A percentile compares a stretch with the other conserved stretches of the same genome.
Conservation (phyloP, 2,797 vertebrate species). For the Chelon labrosus region DNA sequence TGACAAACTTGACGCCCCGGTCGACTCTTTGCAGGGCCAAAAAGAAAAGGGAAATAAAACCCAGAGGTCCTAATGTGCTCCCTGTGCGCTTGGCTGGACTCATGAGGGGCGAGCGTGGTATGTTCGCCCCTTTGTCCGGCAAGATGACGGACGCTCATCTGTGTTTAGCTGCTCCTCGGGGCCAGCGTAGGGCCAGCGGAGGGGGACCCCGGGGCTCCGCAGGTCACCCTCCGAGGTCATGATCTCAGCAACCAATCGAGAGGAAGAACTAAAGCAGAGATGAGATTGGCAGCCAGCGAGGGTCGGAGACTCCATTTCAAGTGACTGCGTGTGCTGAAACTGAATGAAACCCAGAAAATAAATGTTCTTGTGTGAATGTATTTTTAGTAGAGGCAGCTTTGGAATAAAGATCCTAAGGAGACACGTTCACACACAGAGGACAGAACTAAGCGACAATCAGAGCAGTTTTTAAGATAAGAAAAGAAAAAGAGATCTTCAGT, state of each 20-base stretch:
- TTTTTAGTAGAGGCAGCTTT: background rate
- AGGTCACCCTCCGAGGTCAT: conserved; percentile 89
- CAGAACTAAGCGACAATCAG: background rate
- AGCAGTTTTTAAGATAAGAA: background rate
- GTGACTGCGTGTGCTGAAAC: conserved; percentile 85
- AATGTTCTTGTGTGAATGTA: conserved; percentile 50
- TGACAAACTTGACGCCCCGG: conserved; percentile 82
- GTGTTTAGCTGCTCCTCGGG: conserved; percentile 82
- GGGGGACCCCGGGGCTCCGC: conserved; percentile 89
- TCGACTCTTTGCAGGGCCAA: conserved; percentile 79
- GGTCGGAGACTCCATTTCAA: conserved; percentile 89
- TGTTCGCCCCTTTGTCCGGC: conserved; percentile 88
- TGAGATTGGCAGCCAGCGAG: conserved; percentile 79
- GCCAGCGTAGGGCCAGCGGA: conserved; percentile 79
- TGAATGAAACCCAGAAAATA: conserved; percentile 65
- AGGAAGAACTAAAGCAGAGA: conserved; percentile 90
- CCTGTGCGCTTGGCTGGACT: conserved; percentile 92
- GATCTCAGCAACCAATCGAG: conserved; percentile 90
- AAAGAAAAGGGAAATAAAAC: conserved; percentile 85
- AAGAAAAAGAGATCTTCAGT: background rate
- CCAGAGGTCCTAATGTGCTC: conserved; percentile 90
- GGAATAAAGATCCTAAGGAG: conserved; percentile 7
- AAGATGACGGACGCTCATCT: conserved; percentile 77
- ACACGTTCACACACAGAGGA: conserved; percentile 2
- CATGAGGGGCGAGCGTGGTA: conserved; percentile 73